Conservation (phyloP, 2,888 invertebrate species). For the Mellilla xanthometata region DNA sequence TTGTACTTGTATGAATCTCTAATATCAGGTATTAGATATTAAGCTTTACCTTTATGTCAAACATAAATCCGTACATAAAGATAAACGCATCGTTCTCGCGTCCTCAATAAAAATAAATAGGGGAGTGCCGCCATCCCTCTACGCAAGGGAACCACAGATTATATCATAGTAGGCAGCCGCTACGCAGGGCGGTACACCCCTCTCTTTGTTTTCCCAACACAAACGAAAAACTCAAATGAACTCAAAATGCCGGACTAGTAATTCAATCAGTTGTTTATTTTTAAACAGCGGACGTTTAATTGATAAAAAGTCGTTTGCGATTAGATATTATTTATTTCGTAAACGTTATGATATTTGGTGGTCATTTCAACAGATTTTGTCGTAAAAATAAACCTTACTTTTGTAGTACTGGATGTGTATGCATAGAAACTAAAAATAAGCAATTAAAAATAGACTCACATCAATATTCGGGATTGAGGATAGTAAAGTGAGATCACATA, state of each 20-base stretch:
- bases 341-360: too few relatives aligned
- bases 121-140: slow-evolving; percentile 31
- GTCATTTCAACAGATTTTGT: too few relatives aligned
- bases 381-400: too few relatives aligned
- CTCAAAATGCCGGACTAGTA: slow-evolving; percentile 11
- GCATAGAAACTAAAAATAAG: slow-evolving; percentile 11
- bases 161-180: neutral
- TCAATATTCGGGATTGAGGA: slow-evolving; percentile 45
- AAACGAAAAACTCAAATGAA: slow-evolving; percentile 28
- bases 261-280: too few relatives aligned
- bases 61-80: slow-evolving; percentile 9
- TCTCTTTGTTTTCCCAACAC: slow-evolving; percentile 42
- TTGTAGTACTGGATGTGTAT: neutral
- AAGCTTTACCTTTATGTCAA: neutral
- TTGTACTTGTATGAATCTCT: too few relatives aligned
- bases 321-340: too few relatives aligned
- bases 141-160: neutral
- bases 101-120: slow-evolving; percentile 29
- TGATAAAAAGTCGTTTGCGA: too few relatives aligned
- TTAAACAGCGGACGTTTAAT: too few relatives aligned
- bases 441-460: slow-evolving; percentile 47
- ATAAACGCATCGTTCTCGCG: slow-evolving; percentile 19
- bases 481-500: slow-evolving; percentile 59
- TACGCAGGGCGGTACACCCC: slow-evolving; percentile 33
- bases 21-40: too few relatives aligned